Base-by-base conservation (phyloP, 2,113 vertebrate genomes). In the Morone chrysops region DNA sequence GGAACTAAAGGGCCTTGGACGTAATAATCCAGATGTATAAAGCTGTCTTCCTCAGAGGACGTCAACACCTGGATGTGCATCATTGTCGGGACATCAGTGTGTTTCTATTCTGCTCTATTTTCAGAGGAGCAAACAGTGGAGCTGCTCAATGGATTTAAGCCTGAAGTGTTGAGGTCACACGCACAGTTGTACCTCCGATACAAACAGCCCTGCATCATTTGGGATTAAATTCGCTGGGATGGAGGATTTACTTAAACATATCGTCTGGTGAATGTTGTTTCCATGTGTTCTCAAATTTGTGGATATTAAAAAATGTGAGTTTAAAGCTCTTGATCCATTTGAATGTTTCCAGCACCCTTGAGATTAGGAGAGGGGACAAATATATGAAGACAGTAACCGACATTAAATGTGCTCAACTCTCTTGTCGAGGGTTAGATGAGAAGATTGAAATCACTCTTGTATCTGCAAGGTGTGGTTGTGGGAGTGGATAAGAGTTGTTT, bases 251-350 rank as follows among this genome's bases (percentile, higher is more conserved):
- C 5, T 59, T 47, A 8, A 12, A 8, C 14, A n/a, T 31, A 13
- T 61, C 1, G 1, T 17, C 13, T 57, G 10, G 14, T 63, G 75
- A 72, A 68, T 41, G 50, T 69, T 20, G 62, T 63, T 51, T 43
- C 20, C 3, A 4, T 67, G 9, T 41, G 25, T 51, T 38, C 65
- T 36, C 47, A 75, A 48, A 5, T 8, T 41, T 60, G 62, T 75
- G 66, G 25, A 73, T 41, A 56, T 53, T 31, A 70, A 54, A 80
- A 81, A 36, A 41, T 20, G 17, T 38, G 31, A 45, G 25, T 43
- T 54, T 3, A 51, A 71, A 22, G 25, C 22, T 66, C 25, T 36
- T 41, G 57, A 59, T 51, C 41, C 0, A 0, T 11, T 4, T 38
- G 31, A 73, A 18, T 60, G 18, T 36, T 36, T 83, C 7, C 31